These are phyloP conservation scores for Drosophila putrida DNA, from an alignment of 2,888 invertebrate genomes.

Conservation along the genomic window DNA sequence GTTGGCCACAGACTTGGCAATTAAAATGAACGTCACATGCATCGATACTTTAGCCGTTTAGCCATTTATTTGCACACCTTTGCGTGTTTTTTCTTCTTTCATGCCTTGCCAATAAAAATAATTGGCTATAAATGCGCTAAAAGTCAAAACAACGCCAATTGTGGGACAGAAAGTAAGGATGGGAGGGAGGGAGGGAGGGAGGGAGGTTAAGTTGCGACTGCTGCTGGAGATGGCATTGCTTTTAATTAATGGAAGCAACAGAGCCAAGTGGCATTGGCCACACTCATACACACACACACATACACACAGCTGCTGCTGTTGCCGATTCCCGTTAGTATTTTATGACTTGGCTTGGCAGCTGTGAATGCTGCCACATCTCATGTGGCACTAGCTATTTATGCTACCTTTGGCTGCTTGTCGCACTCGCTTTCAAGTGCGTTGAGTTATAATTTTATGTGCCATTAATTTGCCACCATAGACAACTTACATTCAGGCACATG, in stretches of 20 bases:
- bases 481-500: constrained; percentile 25
- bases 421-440: constrained; percentile 66
- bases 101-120: constrained; percentile 68
- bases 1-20: constrained; percentile 23
- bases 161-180: too few species aligned
- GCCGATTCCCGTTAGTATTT: constrained; percentile 53
- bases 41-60: constrained; percentile 59
- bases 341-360: constrained; percentile 66
- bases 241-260: constrained; percentile 71
- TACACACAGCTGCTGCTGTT: constrained; percentile 22
- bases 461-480: constrained; percentile 73
- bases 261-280: constrained; percentile 39
- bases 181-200: not conserved
- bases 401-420: constrained; percentile 53
- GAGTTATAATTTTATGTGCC: constrained; percentile 81
- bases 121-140: constrained; percentile 78
- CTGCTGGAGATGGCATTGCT: constrained; percentile 49
- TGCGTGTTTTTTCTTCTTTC: constrained; percentile 25
- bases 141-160: constrained; percentile 75
- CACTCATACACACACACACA: constrained; percentile 7
- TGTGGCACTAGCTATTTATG: constrained; percentile 48
- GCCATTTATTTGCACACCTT: constrained; percentile 75
- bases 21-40: constrained; percentile 50
- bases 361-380: constrained; percentile 57
- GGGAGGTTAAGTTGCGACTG: constrained; percentile 11